These are phyloP conservation scores for Cantharis rufa DNA, from an alignment of 2,888 invertebrate species.

Conservation along the genomic window DNA sequence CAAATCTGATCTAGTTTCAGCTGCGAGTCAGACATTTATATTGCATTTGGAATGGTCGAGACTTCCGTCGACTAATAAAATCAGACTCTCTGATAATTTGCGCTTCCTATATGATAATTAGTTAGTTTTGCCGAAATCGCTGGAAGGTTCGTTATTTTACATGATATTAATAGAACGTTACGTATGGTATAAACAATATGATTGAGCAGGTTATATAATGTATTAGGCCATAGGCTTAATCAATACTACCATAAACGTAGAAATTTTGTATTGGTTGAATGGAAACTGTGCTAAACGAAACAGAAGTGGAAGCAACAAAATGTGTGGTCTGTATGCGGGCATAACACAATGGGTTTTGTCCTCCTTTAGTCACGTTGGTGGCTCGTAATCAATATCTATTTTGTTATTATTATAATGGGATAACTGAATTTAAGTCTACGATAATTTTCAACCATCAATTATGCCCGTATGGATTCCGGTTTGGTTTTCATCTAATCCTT, in stretches of 20 bases:
- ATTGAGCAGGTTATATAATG: not conserved
- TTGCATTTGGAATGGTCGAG: not conserved
- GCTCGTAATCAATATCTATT: conserved; percentile 28
- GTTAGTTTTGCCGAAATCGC: not conserved
- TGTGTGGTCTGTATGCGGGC: conserved; percentile 31
- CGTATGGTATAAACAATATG: not conserved
- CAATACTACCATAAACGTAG: not conserved
- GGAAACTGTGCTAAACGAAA: not conserved
- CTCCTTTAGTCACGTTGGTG: conserved; percentile 29
- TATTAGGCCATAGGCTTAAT: not conserved
- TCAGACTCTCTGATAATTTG: not conserved
- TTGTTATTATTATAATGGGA: conserved; percentile 21
- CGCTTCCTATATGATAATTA: not conserved
- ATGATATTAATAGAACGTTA: not conserved
- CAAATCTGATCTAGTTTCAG: conserved; percentile 8
- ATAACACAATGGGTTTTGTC: conserved; percentile 29
- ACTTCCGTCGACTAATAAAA: not conserved
- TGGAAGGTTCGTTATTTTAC: not conserved
- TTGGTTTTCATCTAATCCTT: not conserved
- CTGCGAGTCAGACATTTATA: conserved; percentile 17
- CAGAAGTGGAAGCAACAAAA: conserved; percentile 28
- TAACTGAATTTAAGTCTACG: conserved; percentile 7
- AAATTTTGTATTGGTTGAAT: not conserved
- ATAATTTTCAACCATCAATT: conserved; percentile 1
- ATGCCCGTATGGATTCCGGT: not conserved